Base-by-base conservation (phyloP, 2,888 invertebrate species). In the Hartigia nigra region DNA sequence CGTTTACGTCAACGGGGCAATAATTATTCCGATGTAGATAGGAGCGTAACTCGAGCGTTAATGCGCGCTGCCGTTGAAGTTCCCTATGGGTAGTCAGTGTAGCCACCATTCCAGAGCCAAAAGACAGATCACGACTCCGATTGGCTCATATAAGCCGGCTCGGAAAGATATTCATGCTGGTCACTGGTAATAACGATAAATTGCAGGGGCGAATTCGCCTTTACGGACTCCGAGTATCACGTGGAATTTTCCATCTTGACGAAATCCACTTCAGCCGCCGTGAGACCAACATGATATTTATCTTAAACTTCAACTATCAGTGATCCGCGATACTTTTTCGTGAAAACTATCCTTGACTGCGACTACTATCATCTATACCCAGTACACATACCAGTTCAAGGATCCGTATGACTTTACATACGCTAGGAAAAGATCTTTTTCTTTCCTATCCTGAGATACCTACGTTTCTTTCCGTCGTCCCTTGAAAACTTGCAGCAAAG, bases 1-100 rank as follows among this genome's bases (percentile, higher is more conserved):
- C 84, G 83, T 77, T 83, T 83, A 83, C 83, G 82, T 82, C 80
- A 76, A 82, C 82, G 84, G 83, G 82, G 88, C 86, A 88, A 89
- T 89, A 89, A 89, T 89, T 89, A 89, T 89, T 87, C 88, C 86
- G 89, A 89, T 89, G 89, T 88, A 89, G 89, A 89, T 89, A 88
- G 87, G 80, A 77, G 79, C 80, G 87, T 89, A 89, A 89, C 88
- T 89, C 88, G 88, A 89, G 89, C 87, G 88, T 88, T 88, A 89
- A 89, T 88, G 88, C 84, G 85, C 86, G 82, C 79, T 82, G 80
- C 31, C 36, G 39, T 72, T n/a, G 77, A 79, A 79, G 81, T 79
- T 32, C 72, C 74, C 55, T 23, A 9, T 70, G 77, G 74, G 35
- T 70, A 37, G 77, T 78, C 78, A 70, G 74, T 74, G 70, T 77